phyloP scores from a whole-genome alignment of 2,797 vertebrate species.

The Fundulus diaphanus region DNA sequence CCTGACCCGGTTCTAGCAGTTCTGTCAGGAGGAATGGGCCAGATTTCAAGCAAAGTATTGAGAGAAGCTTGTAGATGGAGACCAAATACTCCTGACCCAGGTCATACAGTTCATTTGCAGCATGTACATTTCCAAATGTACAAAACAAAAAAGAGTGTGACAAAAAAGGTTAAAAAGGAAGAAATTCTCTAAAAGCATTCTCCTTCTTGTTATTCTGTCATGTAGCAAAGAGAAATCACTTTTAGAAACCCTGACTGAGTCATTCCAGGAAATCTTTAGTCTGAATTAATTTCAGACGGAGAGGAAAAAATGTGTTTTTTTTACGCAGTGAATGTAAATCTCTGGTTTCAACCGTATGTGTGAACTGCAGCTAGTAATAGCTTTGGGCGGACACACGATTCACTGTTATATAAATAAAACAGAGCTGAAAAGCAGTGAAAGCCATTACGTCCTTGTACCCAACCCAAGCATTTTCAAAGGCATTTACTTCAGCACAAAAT shows the following conservation, averaged over 20 bases:
- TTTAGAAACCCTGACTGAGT: too few species aligned
- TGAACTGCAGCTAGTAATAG: neutral
- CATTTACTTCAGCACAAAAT: neutral
- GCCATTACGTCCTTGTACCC: neutral
- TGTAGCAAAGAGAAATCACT: neutral
- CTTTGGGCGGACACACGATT: neutral
- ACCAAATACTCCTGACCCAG: neutral
- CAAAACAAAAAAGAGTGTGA: too few species aligned
- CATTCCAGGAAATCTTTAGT: neutral
- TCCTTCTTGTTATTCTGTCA: neutral
- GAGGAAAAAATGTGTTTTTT: neutral
- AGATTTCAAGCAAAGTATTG: neutral
- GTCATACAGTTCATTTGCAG: neutral
- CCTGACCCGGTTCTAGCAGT: too few species aligned
- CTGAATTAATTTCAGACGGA: neutral
- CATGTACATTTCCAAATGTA: neutral
- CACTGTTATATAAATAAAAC: neutral
- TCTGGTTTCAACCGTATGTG: neutral
- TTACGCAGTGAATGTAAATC: neutral
- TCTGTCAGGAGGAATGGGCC: neutral
- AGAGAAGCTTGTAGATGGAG: too few species aligned
- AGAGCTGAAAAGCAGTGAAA: neutral
- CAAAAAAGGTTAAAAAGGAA: too few species aligned
- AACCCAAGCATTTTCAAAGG: neutral
- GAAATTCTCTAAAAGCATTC: neutral